These are phyloP conservation scores for Achatina immaculata DNA, from an alignment of 1,140 invertebrate genomes.

Conservation along the genomic window DNA sequence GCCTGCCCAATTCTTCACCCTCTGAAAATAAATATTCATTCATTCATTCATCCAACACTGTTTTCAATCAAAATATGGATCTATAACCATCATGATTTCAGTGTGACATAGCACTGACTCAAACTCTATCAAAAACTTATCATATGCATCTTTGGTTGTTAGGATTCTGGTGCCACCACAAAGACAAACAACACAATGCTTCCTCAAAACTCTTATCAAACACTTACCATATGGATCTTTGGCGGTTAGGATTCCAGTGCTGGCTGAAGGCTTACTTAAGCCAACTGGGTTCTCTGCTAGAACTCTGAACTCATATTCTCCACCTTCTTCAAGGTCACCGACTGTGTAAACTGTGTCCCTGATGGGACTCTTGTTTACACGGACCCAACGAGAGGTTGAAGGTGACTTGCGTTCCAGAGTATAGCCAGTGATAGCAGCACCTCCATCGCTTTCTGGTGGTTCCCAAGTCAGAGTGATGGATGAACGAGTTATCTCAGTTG, in stretches of 20 bases:
- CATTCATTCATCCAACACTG: too few species aligned
- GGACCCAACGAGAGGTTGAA: conserved; percentile 76
- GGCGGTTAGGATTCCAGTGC: conserved; percentile 86
- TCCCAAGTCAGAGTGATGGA: conserved; percentile 94
- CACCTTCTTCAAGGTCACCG: conserved; percentile 89
- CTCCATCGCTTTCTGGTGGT: conserved; percentile 97
- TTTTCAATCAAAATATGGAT: too few species aligned
- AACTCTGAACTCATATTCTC: conserved; percentile 96
- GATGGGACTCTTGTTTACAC: conserved; percentile 77
- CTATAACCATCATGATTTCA: too few species aligned
- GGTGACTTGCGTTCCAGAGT: conserved; percentile 87
- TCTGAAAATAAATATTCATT: too few species aligned
- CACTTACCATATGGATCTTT: conserved; percentile 90
- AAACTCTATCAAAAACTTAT: too few species aligned
- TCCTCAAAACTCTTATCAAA: neutral
- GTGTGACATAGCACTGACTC: too few species aligned
- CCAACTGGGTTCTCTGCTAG: conserved; percentile 95
- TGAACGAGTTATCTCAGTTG: conserved; percentile 91
- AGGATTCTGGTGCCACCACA: too few species aligned
- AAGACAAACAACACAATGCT: too few species aligned
- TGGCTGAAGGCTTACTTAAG: conserved; percentile 90
- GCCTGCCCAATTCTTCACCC: too few species aligned
- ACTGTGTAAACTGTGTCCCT: conserved; percentile 80
- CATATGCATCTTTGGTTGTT: too few species aligned
- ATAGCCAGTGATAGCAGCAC: conserved; percentile 93